phyloP scores from a whole-genome alignment of 2,888 invertebrate species.

The Icerya purchasi region DNA sequence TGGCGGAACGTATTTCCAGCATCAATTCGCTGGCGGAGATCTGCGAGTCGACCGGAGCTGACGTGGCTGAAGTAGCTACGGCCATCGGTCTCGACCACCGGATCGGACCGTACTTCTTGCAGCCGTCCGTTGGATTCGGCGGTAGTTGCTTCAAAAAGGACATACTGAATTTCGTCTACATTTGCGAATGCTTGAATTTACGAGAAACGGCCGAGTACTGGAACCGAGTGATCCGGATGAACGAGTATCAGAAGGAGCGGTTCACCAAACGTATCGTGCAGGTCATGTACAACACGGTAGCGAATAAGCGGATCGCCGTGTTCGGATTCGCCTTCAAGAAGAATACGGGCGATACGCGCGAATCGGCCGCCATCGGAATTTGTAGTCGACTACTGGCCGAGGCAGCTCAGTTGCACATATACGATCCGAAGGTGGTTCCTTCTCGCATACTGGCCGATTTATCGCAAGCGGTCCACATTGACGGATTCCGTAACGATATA shows the following conservation, averaged over 20 bases:
- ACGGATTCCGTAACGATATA: too few species aligned
- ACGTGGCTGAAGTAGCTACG: conserved; percentile 87
- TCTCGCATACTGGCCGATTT: not conserved
- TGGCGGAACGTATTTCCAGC: conserved; percentile 94
- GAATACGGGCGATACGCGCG: conserved; percentile 94
- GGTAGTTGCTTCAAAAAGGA: conserved; percentile 99
- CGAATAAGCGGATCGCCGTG: conserved; percentile 84
- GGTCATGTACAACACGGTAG: conserved; percentile 86
- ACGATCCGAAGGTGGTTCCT: conserved; percentile 63
- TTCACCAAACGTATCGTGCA: conserved; percentile 75
- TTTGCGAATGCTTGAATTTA: conserved; percentile 85
- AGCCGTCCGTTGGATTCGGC: conserved; percentile 93
- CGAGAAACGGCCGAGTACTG: conserved; percentile 94
- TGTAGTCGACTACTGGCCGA: conserved; percentile 83
- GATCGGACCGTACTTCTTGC: conserved; percentile 88
- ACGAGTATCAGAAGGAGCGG: conserved; percentile 85
- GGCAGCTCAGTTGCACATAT: conserved; percentile 80
- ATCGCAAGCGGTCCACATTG: too few species aligned
- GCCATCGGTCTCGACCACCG: conserved; percentile 87
- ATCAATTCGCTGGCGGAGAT: conserved; percentile 94
- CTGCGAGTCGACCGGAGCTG: conserved; percentile 95
- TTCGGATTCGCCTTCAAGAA: conserved; percentile 98
- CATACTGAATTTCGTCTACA: conserved; percentile 88
- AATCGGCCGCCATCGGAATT: conserved; percentile 89
- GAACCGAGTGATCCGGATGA: conserved; percentile 92